Evolutionary conservation across 2,113 vertebrate species (phyloP).

Genomic region (Nothobranchius furzeri): DNA sequence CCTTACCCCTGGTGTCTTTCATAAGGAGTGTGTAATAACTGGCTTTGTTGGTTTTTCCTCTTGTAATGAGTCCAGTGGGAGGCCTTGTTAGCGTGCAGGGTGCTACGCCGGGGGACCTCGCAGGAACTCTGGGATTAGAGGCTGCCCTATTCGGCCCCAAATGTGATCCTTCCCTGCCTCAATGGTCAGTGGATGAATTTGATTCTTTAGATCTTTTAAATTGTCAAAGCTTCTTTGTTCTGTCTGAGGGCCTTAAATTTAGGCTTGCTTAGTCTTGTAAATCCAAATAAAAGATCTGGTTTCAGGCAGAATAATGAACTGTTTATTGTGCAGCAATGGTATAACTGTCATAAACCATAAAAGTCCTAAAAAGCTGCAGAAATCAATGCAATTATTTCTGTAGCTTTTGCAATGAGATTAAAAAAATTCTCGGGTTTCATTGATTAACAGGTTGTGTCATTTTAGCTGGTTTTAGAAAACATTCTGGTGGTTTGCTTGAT

Average conservation of each 20-base stretch:
- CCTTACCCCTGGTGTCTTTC: constrained; percentile 59
- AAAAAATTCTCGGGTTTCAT: not conserved
- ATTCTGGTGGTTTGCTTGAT: not conserved
- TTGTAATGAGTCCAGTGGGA: constrained; percentile 66
- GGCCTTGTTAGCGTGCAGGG: constrained; percentile 57
- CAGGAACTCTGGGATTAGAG: constrained; percentile 58
- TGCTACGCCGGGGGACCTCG: constrained; percentile 57
- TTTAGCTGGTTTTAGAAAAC: not conserved
- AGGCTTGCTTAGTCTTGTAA: constrained; percentile 36
- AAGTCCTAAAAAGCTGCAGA: no score
- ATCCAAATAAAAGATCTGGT: constrained; percentile 32
- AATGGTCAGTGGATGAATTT: constrained; percentile 44
- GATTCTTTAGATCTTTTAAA: constrained; percentile 58
- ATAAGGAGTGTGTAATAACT: constrained; percentile 73
- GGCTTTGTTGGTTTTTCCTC: constrained; percentile 73
- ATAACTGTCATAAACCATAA: constrained; percentile 23
- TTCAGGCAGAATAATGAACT: constrained; percentile 27
- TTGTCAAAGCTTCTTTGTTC: constrained; percentile 44
- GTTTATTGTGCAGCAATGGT: constrained; percentile 36
- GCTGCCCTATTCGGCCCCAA: constrained; percentile 46
- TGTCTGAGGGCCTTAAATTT: constrained; percentile 26
- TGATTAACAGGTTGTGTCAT: not conserved
- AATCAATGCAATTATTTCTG: no score
- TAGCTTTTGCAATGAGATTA: no score
- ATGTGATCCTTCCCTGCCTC: constrained; percentile 53